Conservation (phyloP, 2,113 vertebrate genomes). For the Ondatra zibethicus region DNA sequence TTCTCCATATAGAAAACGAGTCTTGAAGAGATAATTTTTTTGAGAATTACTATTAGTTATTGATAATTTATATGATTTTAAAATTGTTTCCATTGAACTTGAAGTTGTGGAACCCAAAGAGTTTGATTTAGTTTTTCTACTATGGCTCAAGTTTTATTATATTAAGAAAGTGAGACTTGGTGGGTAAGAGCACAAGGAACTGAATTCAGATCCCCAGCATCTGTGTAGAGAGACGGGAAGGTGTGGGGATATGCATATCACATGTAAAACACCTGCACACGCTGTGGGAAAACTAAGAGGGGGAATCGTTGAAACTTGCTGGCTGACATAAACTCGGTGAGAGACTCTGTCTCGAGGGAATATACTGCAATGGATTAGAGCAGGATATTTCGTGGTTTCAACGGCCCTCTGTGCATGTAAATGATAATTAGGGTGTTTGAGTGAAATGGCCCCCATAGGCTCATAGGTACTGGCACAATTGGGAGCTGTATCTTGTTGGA, state of each 20-base stretch:
- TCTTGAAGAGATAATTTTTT: not conserved
- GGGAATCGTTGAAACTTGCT: not conserved
- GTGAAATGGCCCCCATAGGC: not conserved
- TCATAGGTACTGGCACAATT: not conserved
- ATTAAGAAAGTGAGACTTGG: not conserved
- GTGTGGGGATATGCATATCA: rapidly evolving
- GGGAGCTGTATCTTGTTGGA: not conserved
- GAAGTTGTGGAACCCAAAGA: not conserved
- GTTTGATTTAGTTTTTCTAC: not conserved
- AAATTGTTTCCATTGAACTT: slow-evolving; percentile 18
- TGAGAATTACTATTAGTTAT: not conserved
- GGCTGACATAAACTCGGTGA: not conserved
- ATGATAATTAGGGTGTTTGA: not conserved
- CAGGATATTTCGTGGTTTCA: not conserved
- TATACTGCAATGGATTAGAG: not conserved
- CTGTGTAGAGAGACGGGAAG: not conserved
- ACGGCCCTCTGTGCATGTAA: not conserved
- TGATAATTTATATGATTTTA: not conserved
- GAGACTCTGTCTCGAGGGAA: not conserved
- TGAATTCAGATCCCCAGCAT: not conserved
- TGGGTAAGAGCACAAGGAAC: not conserved
- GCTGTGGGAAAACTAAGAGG: not conserved
- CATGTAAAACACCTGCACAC: not conserved
- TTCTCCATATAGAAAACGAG: not conserved
- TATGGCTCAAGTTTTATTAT: not conserved